Base-by-base conservation (phyloP, 2,888 invertebrate species). In the Dastarcus helophoroides region DNA sequence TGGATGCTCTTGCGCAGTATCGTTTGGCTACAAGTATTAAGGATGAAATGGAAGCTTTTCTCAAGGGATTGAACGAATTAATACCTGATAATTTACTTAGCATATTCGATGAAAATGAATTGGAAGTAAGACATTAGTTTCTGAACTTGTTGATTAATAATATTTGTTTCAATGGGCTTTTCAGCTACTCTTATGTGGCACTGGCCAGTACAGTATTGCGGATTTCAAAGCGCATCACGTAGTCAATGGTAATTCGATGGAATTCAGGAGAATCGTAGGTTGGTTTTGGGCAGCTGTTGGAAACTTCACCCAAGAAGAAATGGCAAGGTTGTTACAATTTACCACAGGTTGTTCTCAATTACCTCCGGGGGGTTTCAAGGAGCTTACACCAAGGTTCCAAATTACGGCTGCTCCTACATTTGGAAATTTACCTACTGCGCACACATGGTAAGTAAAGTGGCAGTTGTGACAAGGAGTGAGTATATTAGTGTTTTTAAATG, bases 101-200 rank as follows among this genome's bases (percentile, higher is more conserved):
- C 54, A 90, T 91, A 58, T 93, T 94, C 63, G 91, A 93, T 64
- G 93, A 93, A 64, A 89, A 90, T 63, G 93, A 94, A 64, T 69
- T 94, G 14, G 93, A 94, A 81, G 88, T 89, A 56, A 56, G 58
- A 48, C 23, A 26, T 26, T 33, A 6, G n/a, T 17, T 17, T 17
- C 19, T 17, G n/a, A 8, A 39, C 22, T 31, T 17, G 21, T 35
- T 22, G 32, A 36, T 40, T 43, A 39, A 44, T 49, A 42, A 41
- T 47, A 48, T 46, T 45, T 46, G 39, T 51, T 42, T 25, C 9
- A 40, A 50, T 52, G 41, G 58, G 51, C 53, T 40, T 63, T 65
- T 24, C 62, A 89, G 89, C 65, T 93, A 46, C 64, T 93, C 33
- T 75, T 91, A 59, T 93, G 93, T 64, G 93, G 93, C 45, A 89